Evolutionary conservation across 2,888 invertebrate species (phyloP), one percentile per base, ranked within the genome.

Genomic region (Junonia oenone): DNA sequence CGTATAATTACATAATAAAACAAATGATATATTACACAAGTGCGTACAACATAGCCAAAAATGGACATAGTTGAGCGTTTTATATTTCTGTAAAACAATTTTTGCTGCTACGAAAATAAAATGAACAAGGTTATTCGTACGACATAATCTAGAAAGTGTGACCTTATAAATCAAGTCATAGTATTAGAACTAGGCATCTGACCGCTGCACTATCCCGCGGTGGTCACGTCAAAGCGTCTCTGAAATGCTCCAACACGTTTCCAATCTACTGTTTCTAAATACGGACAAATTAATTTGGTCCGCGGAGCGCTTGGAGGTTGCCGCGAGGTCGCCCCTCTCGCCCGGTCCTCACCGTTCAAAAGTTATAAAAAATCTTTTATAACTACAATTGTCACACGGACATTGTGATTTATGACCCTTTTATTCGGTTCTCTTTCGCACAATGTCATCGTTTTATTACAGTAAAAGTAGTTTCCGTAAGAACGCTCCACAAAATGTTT

Each of bases 261-360:
- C 63, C 69, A 73, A 74, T 72, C 67, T 63, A 63, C 65, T 60
- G 59, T 63, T 63, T 75, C 75, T 79, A 74, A 75, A 78, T 75
- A 76, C 68, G 71, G 71, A 61, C 61, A 72, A 76, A 81, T 81
- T 77, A 78, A 76, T 77, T 78, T 75, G 61, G 69, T 67, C 14
- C 58, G 61, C 59, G 61, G 59, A 56, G 31, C 50, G 51, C 48
- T 53, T 63, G 65, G 66, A 66, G 68, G 66, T 69, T 69, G 67
- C 40, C 26, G 45, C 78, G 75, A 83, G 83, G 83, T 72, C 78
- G 58, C 45, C 65, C 67, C 69, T 63, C 66, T 64, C 64, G 67
- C 65, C 68, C 63, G 66, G 64, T 69, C 65, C 65, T 71, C 67
- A 43, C 13, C 54, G 67, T 66, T 68, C 62, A 66, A 64, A 61